phyloP scores from a whole-genome alignment of 2,113 vertebrate genomes.

The Catharus bicknelli region DNA sequence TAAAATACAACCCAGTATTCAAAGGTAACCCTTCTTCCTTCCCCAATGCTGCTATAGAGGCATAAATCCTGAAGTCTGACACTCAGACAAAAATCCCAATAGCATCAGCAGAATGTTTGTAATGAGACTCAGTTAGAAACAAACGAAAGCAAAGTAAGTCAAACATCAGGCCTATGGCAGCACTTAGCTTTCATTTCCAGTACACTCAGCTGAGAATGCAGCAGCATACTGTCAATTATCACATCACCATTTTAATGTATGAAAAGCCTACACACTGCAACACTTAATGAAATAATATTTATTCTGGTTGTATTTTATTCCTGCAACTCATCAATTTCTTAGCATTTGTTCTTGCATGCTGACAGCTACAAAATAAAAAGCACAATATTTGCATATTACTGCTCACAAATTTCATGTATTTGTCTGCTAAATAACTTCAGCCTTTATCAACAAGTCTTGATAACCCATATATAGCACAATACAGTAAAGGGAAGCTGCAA shows the following conservation, averaged over 20 bases:
- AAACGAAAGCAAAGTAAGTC: background rate
- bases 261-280: background rate
- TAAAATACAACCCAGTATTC: background rate
- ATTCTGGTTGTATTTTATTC: background rate
- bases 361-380: background rate
- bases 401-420: background rate
- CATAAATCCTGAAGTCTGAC: background rate
- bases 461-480: background rate
- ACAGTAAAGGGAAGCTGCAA: conserved; percentile 4
- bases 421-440: background rate
- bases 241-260: background rate
- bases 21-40: background rate
- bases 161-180: background rate
- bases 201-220: background rate
- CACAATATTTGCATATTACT: background rate
- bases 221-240: background rate
- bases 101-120: background rate
- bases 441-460: background rate
- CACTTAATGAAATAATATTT: background rate
- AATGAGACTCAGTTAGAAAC: background rate
- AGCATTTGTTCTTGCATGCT: background rate
- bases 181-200: background rate
- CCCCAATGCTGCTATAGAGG: background rate
- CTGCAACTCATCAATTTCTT: background rate
- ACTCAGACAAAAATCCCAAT: background rate